Evolutionary conservation across 2,113 vertebrate genomes (phyloP).

Genomic region (Dicentrarchus labrax): DNA sequence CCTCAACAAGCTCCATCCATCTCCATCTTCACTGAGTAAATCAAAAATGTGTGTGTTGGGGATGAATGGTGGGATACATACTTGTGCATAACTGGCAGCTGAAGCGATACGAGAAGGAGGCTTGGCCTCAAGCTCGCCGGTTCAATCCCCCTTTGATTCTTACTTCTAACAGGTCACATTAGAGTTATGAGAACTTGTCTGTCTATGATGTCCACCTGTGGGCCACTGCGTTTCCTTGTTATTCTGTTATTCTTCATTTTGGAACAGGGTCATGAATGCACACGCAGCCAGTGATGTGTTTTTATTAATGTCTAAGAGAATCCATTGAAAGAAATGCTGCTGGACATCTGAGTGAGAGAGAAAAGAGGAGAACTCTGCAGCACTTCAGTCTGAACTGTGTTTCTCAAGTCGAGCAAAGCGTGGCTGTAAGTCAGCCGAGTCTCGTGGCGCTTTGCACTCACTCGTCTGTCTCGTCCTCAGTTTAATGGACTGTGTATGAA

Average conservation of each 20-base stretch:
- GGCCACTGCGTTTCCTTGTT: neutral
- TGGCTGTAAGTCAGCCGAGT: conserved; percentile 24
- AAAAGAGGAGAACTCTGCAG: neutral
- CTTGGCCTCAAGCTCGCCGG: too few relatives aligned
- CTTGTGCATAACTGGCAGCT: neutral
- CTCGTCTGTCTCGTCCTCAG: conserved; percentile 17
- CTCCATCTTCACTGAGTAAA: neutral
- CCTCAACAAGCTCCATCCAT: neutral
- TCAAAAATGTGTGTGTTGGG: neutral
- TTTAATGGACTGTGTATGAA: conserved; percentile 26
- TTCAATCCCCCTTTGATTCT: too few relatives aligned
- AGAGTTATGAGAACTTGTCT: neutral
- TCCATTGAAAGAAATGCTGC: neutral
- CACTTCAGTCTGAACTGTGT: conserved; percentile 17
- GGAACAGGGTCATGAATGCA: neutral
- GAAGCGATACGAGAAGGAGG: neutral
- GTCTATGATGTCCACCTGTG: neutral
- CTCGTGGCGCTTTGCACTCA: neutral
- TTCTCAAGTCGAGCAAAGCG: conserved; percentile 21
- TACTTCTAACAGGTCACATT: too few relatives aligned
- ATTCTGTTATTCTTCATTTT: neutral
- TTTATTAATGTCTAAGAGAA: neutral
- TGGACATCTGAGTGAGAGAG: neutral
- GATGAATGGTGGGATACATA: neutral
- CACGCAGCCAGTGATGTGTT: neutral